Evolutionary conservation across 2,888 invertebrate species (phyloP).

Genomic region (Molorchus minor): DNA sequence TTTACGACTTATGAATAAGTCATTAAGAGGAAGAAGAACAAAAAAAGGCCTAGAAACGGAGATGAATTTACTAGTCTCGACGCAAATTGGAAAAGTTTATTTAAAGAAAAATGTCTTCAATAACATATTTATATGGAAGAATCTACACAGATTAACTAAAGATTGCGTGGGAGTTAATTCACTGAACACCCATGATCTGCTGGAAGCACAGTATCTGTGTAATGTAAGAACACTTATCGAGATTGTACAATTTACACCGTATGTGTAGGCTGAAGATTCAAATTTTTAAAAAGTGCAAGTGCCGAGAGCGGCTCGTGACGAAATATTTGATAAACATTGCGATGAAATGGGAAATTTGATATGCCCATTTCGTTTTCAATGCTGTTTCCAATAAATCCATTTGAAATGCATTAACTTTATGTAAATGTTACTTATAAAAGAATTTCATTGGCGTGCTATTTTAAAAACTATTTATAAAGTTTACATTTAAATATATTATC

Average conservation of each 20-base stretch:
- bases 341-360: conserved; percentile 15
- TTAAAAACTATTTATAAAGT: no score
- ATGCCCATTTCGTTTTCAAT: conserved; percentile 1
- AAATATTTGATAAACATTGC: conserved; percentile 4
- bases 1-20: no score
- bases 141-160: no score
- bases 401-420: conserved; percentile 3
- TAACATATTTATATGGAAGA: no score
- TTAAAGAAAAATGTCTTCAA: no score
- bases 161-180: conserved; percentile 13
- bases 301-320: conserved; percentile 1
- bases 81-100: no score
- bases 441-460: no score
- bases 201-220: not conserved
- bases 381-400: conserved; percentile 6
- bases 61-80: no score
- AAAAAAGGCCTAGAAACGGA: no score
- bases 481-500: no score
- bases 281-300: conserved; percentile 20
- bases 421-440: conserved; percentile 1
- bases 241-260: not conserved
- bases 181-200: conserved; percentile 10
- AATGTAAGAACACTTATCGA: conserved; percentile 7
- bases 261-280: conserved; percentile 9
- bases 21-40: no score